Base-by-base conservation (phyloP, 2,113 vertebrate species). In the Corythaixoides concolor region DNA sequence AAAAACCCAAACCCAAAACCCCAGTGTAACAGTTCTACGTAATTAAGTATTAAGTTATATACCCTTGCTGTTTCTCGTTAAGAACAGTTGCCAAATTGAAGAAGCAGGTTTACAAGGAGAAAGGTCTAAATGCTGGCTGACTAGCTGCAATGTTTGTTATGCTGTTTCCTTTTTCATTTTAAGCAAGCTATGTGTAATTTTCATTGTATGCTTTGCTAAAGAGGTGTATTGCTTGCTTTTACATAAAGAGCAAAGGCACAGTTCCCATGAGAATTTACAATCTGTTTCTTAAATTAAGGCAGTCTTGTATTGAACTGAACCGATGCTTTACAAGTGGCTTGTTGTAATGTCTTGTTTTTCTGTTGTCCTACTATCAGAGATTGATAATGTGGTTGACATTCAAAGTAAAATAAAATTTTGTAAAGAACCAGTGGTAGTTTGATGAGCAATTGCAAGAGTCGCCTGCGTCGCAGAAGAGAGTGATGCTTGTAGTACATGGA, bases 401-500 rank as follows among this genome's bases (percentile, higher is more conserved):
- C 95, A 95, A 97, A 97, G 95, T 96, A 88, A 94, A 98, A 98
- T 98, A 98, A 98, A 98, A 72, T 96, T 96, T 96, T 96, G 37
- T 97, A 95, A 55, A 96, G 67, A 88, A 53, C 24, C 92, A 30
- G 83, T 93, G 67, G 20, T 62, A 62, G 50, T 88, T 76, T 84
- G 55, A 20, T 85, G 60, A 95, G 30, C 2, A 1, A 43, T 63
- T 74, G 33, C 33, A 67, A 81, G 59, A 85, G 15, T 80, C 7
- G 0, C 28, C 19, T n/a, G 18, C 67, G 63, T 76, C 8, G 1
- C 23, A 69, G 58, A 43, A 59, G 35, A 68, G 6, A 49, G 11
- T 30, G 26, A n/a, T 16, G 30, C 23, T n/a, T 53, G 13, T 73
- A 27, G 33, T 50, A 50, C 14, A 11, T 7, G 37, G 37, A 60